Conservation (phyloP, 2,113 vertebrate genomes). For the Grantiella picta region DNA sequence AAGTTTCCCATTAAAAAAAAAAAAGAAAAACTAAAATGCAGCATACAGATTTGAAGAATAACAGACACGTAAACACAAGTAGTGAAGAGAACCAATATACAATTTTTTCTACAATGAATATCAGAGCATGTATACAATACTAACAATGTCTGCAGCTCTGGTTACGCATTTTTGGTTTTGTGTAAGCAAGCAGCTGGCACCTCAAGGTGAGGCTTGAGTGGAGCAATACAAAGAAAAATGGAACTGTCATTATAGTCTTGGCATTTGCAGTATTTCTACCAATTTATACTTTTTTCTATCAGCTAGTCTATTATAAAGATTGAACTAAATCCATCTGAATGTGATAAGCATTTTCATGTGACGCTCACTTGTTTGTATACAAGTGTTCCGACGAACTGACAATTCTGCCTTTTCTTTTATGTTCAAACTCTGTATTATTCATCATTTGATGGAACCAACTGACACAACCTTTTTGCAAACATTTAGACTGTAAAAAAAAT, state of each 20-base stretch:
- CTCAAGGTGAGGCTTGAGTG: neutral
- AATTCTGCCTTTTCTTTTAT: neutral
- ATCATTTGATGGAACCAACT: slow-evolving; percentile 39
- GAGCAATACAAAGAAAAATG: neutral
- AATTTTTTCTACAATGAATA: neutral
- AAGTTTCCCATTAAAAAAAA: neutral
- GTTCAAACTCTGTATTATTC: slow-evolving; percentile 15
- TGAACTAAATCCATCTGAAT: neutral
- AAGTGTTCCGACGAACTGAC: neutral
- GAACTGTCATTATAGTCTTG: neutral
- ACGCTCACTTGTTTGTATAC: neutral
- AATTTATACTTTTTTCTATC: neutral
- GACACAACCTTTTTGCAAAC: slow-evolving; percentile 60
- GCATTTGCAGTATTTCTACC: neutral
- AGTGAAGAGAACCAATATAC: neutral
- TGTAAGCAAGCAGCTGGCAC: neutral
- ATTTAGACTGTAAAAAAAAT: slow-evolving; percentile 21
- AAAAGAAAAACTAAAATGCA: neutral
- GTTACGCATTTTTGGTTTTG: neutral
- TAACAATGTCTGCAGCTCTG: neutral
- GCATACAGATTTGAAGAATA: slow-evolving; percentile 16
- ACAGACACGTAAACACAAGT: neutral
- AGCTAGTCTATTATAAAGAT: neutral
- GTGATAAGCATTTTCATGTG: neutral
- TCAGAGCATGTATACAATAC: neutral